Base-by-base conservation (phyloP, 2,797 vertebrate species). In the Decapterus maruadsi region DNA sequence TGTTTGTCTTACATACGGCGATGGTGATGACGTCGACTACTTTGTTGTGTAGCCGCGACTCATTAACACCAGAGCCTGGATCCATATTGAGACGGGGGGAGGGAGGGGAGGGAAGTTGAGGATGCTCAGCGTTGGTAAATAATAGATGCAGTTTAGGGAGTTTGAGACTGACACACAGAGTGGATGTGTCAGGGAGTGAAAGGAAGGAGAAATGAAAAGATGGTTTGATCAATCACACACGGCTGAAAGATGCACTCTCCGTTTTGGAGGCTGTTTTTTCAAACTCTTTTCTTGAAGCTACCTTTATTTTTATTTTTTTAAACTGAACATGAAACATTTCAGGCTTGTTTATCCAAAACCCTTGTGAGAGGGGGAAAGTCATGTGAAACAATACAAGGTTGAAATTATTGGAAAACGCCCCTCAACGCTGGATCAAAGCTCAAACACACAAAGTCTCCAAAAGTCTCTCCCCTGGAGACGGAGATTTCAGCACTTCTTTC, bases 91-190 rank as follows among this genome's bases (percentile, higher is more conserved):
- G 72, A 68, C 19, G 0, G 75, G 77, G 83, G 75, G 72, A 68
- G 17, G 0, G 75, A 76, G 83, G 75, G 77, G 84, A 81, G 14
- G 50, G 50, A 75, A 81, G 65, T 55, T 59, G 67, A 83, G 74
- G 80, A 84, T 72, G 80, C 84, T 26, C 87, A 64, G 26, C 58
- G 79, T 74, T 26, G 68, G 80, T 94, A 72, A 94, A 93, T 91
- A 90, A 92, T 91, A 83, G 59, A 91, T 87, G 75, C 51, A 75
- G 81, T 73, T 83, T 64, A 78, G 71, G 62, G 73, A 88, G 80
- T 83, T 50, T 3, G 62, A 83, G 74, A 82, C 71, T 63, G 78
- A 85, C 22, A 67, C 57, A 54, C 10, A 50, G 29, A 83, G 54
- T 61, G 43, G 61, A 75, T 64, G 71, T 80, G 78, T 83, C 69